Evolutionary conservation across 1,140 invertebrate genomes (phyloP).

Genomic region (Mycetomoellerius zeteki): DNA sequence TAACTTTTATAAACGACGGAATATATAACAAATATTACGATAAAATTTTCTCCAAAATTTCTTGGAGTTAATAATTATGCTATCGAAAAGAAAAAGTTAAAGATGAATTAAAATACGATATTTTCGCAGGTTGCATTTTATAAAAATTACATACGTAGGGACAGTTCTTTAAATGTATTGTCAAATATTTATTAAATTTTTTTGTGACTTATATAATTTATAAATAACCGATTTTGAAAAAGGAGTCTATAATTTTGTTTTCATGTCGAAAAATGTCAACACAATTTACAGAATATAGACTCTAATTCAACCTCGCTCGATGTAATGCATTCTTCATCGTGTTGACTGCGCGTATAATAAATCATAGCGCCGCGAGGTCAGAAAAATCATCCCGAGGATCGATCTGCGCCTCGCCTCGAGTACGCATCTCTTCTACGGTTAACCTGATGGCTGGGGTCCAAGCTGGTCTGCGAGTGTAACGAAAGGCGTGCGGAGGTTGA

Average conservation of each 20-base stretch:
- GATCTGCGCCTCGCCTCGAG: slow-evolving; percentile 46
- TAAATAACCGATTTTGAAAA: background rate
- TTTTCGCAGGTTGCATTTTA: background rate
- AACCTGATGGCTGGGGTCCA: slow-evolving; percentile 44
- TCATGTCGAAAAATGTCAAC: background rate
- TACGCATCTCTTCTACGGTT: slow-evolving; percentile 55
- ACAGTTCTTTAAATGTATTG: background rate
- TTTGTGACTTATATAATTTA: background rate
- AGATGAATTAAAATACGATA: background rate
- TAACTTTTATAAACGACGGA: background rate
- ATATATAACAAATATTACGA: background rate
- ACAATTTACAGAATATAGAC: background rate
- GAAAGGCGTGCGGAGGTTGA: slow-evolving; percentile 31
- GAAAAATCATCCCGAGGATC: slow-evolving; percentile 54
- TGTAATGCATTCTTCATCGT: slow-evolving; percentile 16
- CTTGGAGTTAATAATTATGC: background rate
- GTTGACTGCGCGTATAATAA: slow-evolving; percentile 35
- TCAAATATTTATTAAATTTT: background rate
- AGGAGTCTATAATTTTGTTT: background rate
- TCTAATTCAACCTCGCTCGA: background rate
- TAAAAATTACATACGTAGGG: background rate
- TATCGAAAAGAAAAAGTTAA: background rate
- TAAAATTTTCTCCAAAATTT: background rate
- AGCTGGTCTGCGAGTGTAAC: slow-evolving; percentile 39
- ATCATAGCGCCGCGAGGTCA: slow-evolving; percentile 52